Evolutionary conservation across 2,797 vertebrate genomes (phyloP).

Genomic region (Dicrostonyx torquatus): DNA sequence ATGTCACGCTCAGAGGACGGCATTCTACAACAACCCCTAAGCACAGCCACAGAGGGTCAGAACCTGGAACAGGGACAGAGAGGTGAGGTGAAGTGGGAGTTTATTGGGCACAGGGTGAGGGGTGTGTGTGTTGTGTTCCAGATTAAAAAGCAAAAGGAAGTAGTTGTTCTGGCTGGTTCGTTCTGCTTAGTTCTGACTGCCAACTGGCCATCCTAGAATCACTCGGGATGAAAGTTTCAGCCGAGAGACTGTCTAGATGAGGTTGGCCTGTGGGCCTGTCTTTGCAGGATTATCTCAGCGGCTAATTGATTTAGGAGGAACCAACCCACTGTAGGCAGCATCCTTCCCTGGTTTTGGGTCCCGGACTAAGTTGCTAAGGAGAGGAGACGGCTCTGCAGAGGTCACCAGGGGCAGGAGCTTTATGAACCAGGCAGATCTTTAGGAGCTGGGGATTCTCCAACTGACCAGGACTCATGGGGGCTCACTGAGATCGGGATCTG

Average conservation of each 20-base stretch:
- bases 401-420: background rate
- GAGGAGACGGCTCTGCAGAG: background rate
- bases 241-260: background rate
- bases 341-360: background rate
- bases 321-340: background rate
- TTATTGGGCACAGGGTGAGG: background rate
- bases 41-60: background rate
- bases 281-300: background rate
- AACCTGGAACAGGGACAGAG: background rate
- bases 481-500: background rate
- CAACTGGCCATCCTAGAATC: background rate
- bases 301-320: background rate
- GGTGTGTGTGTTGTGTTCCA: background rate
- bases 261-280: background rate
- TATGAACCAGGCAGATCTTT: background rate
- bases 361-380: background rate
- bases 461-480: background rate
- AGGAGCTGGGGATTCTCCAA: background rate
- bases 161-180: background rate
- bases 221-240: background rate
- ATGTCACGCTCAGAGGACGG: background rate
- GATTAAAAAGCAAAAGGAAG: background rate
- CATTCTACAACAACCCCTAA: background rate
- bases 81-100: background rate
- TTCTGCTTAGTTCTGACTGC: background rate